Evolutionary conservation across 1,140 invertebrate species (phyloP), one percentile per base, ranked within the genome.

Genomic region (Pogonus chalceus): DNA sequence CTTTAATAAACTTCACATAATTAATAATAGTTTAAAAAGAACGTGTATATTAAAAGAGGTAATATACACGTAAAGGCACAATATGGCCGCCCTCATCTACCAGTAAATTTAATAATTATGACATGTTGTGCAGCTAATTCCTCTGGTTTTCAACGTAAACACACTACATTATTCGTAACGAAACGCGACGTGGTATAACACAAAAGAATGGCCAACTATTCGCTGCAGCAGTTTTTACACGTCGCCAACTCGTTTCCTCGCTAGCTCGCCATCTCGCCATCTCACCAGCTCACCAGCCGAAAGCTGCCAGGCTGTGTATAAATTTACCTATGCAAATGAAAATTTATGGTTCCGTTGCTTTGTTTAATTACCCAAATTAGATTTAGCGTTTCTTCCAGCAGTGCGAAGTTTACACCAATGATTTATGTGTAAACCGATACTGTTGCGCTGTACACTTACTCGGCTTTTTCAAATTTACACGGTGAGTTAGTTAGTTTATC

Each of bases 331-430:
- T 43, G 37, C 37, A 43, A 43, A 43, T 43, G 9, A 18, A 43
- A 43, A 43, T 43, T 43, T 43, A 43, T 43, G 37, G 37, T 43
- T 43, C 37, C 37, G 37, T 43, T 12, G 37, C 37, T 43, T 43
- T 43, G 37, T 43, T 43, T 43, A 43, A 43, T 43, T 43, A 43
- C 37, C 37, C 37, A 43, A 43, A 43, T 43, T 43, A 43, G 37
- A 43, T 43, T 43, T 43, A 43, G 37, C 37, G 37, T 18, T 43
- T 43, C 18, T 43, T 18, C 18, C 18, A 31, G 26, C 26, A 31
- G 37, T 16, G 37, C 37, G 18, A 43, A 43, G 7, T 43, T 43
- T 18, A 18, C 37, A 18, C 18, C 37, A 43, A 43, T 43, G 37
- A 43, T 43, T 43, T 43, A 43, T 43, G 37, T 4, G 37, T 43